phyloP scores from a whole-genome alignment of 2,113 vertebrate species.

The Rynchops niger region DNA sequence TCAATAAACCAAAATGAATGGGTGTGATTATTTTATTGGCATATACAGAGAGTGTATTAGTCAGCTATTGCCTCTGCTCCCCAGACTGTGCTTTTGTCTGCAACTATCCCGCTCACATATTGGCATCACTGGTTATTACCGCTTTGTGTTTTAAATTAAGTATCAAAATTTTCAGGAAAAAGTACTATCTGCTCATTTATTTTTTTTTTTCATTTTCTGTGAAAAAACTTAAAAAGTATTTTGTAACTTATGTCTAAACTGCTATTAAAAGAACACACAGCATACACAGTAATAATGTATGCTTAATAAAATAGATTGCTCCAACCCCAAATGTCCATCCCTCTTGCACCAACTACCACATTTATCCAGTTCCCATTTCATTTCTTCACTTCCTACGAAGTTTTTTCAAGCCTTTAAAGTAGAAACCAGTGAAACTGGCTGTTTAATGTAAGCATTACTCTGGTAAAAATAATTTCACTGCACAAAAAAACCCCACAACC shows the following conservation, averaged over 20 bases:
- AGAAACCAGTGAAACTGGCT: background rate
- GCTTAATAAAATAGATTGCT: background rate
- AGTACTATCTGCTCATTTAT: background rate
- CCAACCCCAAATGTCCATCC: background rate
- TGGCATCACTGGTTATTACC: background rate
- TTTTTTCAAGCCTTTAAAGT: background rate
- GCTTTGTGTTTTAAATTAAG: background rate
- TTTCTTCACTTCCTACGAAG: background rate
- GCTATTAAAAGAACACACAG: background rate
- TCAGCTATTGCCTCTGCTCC: background rate
- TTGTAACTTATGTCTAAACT: background rate
- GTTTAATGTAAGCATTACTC: background rate
- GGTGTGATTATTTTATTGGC: background rate
- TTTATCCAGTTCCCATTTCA: background rate
- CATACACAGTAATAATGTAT: background rate
- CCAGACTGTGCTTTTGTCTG: background rate
- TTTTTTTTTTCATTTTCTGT: background rate
- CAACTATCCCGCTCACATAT: background rate
- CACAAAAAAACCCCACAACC: background rate
- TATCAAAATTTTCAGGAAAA: background rate
- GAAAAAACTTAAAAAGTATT: background rate
- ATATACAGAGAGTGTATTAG: background rate
- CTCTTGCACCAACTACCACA: background rate
- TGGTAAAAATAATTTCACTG: background rate
- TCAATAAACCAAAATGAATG: background rate